Conservation (phyloP, 2,113 vertebrate genomes). For the Coptodon bakossiorum region DNA sequence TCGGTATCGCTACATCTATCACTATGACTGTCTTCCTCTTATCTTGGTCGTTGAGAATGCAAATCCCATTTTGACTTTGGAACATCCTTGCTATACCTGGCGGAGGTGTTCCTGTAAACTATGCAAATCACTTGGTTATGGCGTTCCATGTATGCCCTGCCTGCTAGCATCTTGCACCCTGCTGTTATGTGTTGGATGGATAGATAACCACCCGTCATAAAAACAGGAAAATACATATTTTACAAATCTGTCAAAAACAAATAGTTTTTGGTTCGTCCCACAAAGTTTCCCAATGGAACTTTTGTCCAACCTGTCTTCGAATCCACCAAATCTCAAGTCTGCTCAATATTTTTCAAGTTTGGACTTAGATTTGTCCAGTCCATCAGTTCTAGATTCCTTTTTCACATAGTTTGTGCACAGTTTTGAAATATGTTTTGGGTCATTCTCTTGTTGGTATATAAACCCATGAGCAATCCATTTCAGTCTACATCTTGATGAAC, state of each 20-base stretch:
- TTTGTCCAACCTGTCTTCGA: background rate
- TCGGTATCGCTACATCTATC: too few relatives aligned
- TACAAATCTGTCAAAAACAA: background rate
- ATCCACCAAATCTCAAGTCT: background rate
- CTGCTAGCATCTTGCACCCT: background rate
- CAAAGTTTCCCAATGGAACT: background rate
- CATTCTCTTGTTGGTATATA: background rate
- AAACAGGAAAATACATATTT: background rate
- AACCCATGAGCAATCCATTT: background rate
- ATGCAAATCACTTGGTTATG: background rate
- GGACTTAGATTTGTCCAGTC: background rate
- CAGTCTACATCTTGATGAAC: background rate
- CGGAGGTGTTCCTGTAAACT: background rate
- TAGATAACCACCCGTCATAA: background rate
- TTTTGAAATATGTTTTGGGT: background rate
- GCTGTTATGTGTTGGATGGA: background rate
- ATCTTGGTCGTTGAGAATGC: background rate
- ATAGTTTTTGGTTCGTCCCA: background rate
- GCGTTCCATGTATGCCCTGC: background rate
- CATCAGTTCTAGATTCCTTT: background rate
- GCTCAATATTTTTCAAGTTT: background rate
- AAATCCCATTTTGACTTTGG: background rate
- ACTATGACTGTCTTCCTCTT: accelerated
- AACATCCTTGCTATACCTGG: background rate
- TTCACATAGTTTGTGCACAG: background rate